Base-by-base conservation (phyloP, 1,140 invertebrate genomes). In the Potamilus streckersoni region DNA sequence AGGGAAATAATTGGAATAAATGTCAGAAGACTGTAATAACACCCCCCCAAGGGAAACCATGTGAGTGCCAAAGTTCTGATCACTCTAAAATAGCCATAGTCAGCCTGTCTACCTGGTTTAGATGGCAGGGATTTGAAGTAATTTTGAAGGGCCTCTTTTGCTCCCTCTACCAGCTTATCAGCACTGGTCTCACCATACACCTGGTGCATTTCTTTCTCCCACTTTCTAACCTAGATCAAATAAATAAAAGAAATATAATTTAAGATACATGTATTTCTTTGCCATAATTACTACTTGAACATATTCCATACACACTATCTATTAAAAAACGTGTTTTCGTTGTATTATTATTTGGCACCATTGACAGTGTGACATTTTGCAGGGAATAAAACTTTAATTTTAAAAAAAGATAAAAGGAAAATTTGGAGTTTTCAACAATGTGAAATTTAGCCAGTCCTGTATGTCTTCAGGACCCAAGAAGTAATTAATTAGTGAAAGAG, bases 201-300 rank as follows among this genome's bases (percentile, higher is more conserved):
- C 68, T 88, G 84, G n/a, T 88, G 85, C n/a, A 89, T 75, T 38
- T 82, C 79, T 76, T 88, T 88, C 79, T 89, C 85, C 87, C 87
- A 89, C 56, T 82, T 84, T 19, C 86, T 76, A 31, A 83, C 81
- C 86, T 88, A 57, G 5, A 73, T 61, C 16, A 27, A 59, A 15
- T 59, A 12, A 59, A 58, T 11, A 63, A 17, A 20, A 38, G 71
- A 61, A 67, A 61, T 70, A 60, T n/a, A 20, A 74, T 17, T 68
- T 13, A 31, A 57, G 61, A 14, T 38, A 55, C 12, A 63, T n/a
- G 2, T 14, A n/a, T 14, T n/a, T 4, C 14, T 31, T 63, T 72
- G n/a, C 38, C 14, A 14, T 15, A 38, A 49, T n/a, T n/a, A 13
- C 13, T 15, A 49, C 19, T 49, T 16, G 31, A n/a, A 63, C 16